A percentile compares a stretch with the other conserved stretches of the same genome.
phyloP scores from a whole-genome alignment of 2,888 invertebrate species.

The Glyphotaelius pellucidus region DNA sequence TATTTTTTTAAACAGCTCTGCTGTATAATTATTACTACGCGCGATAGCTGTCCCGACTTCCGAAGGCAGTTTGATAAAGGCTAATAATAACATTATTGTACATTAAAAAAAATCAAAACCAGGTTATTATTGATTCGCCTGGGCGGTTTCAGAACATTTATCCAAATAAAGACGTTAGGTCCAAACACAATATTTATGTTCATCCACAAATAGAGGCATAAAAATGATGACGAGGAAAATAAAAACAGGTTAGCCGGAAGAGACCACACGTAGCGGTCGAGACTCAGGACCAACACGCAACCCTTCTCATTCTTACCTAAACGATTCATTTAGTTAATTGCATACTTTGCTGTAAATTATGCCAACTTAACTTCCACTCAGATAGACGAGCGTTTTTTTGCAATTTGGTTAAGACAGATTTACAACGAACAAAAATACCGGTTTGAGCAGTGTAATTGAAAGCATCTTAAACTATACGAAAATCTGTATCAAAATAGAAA shows the following conservation, averaged over 20 bases:
- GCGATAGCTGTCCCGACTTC: too few relatives aligned
- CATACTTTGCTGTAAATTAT: conserved; percentile 19
- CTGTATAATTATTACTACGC: too few relatives aligned
- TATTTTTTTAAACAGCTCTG: too few relatives aligned
- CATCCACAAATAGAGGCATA: background rate
- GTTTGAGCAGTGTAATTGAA: background rate
- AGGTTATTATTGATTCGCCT: too few relatives aligned
- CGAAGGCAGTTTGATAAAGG: too few relatives aligned
- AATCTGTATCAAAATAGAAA: too few relatives aligned
- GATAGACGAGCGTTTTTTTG: background rate
- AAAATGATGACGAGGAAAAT: background rate
- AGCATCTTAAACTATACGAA: too few relatives aligned
- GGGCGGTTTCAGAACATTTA: background rate
- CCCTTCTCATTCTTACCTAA: conserved; percentile 1
- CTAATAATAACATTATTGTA: too few relatives aligned
- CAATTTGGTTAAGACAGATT: background rate
- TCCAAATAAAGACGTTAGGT: background rate
- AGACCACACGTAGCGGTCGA: conserved; percentile 18
- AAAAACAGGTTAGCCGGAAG: conserved; percentile 12
- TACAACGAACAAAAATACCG: background rate
- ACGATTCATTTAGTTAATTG: conserved; percentile 26
- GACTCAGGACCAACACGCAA: conserved; percentile 14
- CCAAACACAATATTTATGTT: background rate
- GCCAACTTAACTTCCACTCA: conserved; percentile 20
- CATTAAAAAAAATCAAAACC: too few relatives aligned